Percentiles rank a stretch among this genome's conserved stretches.
phyloP scores from a whole-genome alignment of 2,113 vertebrate genomes.

The Gyps fulvus region DNA sequence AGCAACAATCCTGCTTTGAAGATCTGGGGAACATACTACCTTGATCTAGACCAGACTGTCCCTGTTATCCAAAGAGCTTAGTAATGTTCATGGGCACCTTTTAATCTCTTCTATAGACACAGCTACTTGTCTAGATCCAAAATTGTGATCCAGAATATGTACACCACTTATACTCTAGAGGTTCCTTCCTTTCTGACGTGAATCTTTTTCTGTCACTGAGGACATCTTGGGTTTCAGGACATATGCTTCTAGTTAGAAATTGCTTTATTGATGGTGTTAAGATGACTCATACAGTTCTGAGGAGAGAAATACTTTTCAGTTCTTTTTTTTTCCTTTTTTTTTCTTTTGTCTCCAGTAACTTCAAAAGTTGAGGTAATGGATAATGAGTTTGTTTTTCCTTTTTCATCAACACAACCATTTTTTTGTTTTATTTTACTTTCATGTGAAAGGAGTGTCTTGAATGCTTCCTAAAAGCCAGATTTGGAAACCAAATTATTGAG shows the following conservation, averaged over 20 bases:
- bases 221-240: not conserved
- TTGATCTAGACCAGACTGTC: not conserved
- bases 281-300: not conserved
- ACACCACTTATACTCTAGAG: not conserved
- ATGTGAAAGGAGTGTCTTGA: not conserved
- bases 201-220: not conserved
- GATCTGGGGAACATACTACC: not conserved
- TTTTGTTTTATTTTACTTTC: not conserved
- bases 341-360: not conserved
- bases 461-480: not conserved
- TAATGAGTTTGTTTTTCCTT: not conserved
- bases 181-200: not conserved
- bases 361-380: not conserved
- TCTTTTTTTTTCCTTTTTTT: not conserved
- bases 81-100: not conserved
- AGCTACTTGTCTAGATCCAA: not conserved
- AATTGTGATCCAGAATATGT: not conserved
- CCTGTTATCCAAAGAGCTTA: not conserved
- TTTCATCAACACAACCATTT: fast-evolving
- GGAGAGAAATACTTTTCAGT: not conserved
- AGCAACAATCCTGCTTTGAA: not conserved
- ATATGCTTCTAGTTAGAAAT: not conserved
- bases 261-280: not conserved
- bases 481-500: not conserved
- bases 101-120: not conserved